A percentile compares a stretch with the other conserved stretches of the same genome.
Evolutionary conservation across 2,113 vertebrate genomes (phyloP).

Genomic region (Pardalotus punctatus): DNA sequence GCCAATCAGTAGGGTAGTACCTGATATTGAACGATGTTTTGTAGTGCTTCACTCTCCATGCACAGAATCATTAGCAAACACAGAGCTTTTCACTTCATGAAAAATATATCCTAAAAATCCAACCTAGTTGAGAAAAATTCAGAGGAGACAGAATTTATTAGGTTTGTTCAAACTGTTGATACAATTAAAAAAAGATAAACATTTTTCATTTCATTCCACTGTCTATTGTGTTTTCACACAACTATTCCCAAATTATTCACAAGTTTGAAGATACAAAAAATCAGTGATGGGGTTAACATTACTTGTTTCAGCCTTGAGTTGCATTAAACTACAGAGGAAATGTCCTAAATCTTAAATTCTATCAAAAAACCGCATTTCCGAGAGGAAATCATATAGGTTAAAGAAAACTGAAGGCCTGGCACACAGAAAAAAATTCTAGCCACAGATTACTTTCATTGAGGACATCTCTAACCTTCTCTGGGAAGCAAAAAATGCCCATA

Average conservation of each 20-base stretch:
- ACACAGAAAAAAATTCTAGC: rapidly evolving
- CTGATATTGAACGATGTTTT: neutral
- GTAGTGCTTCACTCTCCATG: neutral
- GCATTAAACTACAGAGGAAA: neutral
- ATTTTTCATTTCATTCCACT: neutral
- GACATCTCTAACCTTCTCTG: rapidly evolving
- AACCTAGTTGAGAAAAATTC: neutral
- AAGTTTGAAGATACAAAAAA: neutral
- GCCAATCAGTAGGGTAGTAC: neutral
- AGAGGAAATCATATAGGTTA: neutral
- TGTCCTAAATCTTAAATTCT: neutral
- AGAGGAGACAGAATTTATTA: neutral
- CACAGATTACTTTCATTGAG: neutral
- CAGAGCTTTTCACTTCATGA: neutral
- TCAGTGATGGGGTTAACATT: neutral
- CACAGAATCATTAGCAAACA: neutral
- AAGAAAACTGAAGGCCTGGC: neutral
- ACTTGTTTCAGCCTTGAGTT: neutral
- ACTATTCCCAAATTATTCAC: neutral
- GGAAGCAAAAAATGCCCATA: neutral
- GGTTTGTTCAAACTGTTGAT: neutral
- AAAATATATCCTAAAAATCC: neutral
- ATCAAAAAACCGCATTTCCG: neutral
- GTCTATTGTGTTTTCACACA: neutral
- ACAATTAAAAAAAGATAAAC: neutral